Evolutionary conservation across 2,113 vertebrate species (phyloP).

Genomic region (Halcyon malimbica): DNA sequence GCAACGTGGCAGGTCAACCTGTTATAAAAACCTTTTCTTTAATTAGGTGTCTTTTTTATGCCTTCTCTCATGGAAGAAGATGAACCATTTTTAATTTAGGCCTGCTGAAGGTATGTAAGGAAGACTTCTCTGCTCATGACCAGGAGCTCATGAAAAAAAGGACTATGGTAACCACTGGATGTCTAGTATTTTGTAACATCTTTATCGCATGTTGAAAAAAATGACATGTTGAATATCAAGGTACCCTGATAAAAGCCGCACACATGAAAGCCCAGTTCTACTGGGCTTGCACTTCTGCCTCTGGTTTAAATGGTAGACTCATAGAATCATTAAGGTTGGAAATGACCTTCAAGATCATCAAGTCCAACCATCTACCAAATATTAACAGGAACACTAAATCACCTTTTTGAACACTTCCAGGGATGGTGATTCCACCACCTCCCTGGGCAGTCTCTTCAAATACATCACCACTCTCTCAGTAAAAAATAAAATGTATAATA

Average conservation of each 20-base stretch:
- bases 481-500: too few relatives aligned
- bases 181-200: background rate
- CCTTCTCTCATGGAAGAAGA: background rate
- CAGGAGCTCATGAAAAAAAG: background rate
- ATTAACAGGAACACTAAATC: too few relatives aligned
- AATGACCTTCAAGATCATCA: too few relatives aligned
- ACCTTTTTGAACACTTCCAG: too few relatives aligned
- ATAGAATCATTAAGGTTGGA: too few relatives aligned
- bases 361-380: too few relatives aligned
- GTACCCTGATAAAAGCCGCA: background rate
- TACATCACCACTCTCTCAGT: too few relatives aligned
- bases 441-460: too few relatives aligned
- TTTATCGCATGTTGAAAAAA: background rate
- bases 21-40: background rate
- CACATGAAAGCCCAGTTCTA: too few relatives aligned
- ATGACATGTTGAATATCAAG: background rate
- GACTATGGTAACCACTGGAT: background rate
- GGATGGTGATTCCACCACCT: too few relatives aligned
- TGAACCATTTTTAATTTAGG: background rate
- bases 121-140: background rate
- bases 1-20: background rate
- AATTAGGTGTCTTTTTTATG: background rate
- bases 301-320: background rate
- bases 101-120: background rate
- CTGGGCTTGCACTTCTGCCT: background rate